Evolutionary conservation across 2,888 invertebrate genomes (phyloP).

Genomic region (Meliscaeva auricollis): DNA sequence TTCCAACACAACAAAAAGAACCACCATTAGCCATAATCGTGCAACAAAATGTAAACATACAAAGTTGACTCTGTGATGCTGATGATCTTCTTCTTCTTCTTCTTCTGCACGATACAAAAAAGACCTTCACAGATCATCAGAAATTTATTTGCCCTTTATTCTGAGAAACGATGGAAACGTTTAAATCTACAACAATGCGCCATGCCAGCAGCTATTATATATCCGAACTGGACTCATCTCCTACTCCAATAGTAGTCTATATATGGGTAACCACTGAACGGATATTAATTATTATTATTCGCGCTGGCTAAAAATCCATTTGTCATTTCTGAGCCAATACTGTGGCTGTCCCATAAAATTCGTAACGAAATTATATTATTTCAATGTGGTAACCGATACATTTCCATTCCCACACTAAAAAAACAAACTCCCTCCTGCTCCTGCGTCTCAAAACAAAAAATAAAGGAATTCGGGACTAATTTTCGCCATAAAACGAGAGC

Average conservation of each 20-base stretch:
- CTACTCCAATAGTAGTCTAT: slow-evolving; percentile 6
- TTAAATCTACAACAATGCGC: slow-evolving; percentile 2
- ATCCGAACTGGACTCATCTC: no score
- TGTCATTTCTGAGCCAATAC: slow-evolving; percentile 74
- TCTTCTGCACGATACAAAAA: slow-evolving; percentile 10
- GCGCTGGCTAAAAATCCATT: slow-evolving; percentile 66
- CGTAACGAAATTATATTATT: slow-evolving; percentile 73
- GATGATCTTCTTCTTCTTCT: background rate
- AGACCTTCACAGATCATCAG: slow-evolving; percentile 11
- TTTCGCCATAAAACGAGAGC: slow-evolving; percentile 64
- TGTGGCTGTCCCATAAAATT: slow-evolving; percentile 73
- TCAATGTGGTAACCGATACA: slow-evolving; percentile 32
- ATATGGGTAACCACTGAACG: slow-evolving; percentile 27
- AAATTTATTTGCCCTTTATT: slow-evolving; percentile 53
- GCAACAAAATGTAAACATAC: slow-evolving; percentile 71
- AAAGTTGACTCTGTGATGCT: slow-evolving; percentile 44
- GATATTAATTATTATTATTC: slow-evolving; percentile 72
- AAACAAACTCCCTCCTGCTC: slow-evolving; percentile 22
- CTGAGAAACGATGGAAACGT: slow-evolving; percentile 44
- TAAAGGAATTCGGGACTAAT: slow-evolving; percentile 36
- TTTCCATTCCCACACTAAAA: slow-evolving; percentile 66
- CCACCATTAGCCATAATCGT: slow-evolving; percentile 60
- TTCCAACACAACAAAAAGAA: slow-evolving; percentile 17
- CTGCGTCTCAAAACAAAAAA: background rate
- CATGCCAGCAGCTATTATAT: background rate